These are phyloP conservation scores for Lampris incognitus DNA, from an alignment of 2,113 vertebrate species.

Conservation along the genomic window DNA sequence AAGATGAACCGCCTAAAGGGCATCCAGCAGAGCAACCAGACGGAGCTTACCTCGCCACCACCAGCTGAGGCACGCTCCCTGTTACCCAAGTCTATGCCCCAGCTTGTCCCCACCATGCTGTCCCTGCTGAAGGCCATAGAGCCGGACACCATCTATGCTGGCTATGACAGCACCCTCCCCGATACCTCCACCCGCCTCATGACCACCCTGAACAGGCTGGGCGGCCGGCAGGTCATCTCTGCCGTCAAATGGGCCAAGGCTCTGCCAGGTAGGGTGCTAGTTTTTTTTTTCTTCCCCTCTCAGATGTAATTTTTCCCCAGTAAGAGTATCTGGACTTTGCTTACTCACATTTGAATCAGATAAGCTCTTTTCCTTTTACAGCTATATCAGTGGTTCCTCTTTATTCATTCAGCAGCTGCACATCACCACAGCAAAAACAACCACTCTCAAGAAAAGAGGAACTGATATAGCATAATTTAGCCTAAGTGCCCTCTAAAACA, in stretches of 20 bases:
- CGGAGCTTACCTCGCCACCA: slow-evolving; percentile 60
- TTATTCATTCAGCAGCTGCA: no score
- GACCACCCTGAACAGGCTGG: slow-evolving; percentile 94
- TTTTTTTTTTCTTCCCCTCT: no score
- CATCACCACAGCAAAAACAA: no score
- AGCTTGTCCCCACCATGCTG: slow-evolving; percentile 92
- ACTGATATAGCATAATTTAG: no score
- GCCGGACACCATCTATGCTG: slow-evolving; percentile 92
- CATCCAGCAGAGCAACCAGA: slow-evolving; percentile 74
- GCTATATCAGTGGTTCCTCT: no score
- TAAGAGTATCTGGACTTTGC: no score
- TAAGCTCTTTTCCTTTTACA: no score
- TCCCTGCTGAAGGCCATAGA: slow-evolving; percentile 97
- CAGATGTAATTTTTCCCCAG: no score
- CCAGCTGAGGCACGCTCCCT: slow-evolving; percentile 76
- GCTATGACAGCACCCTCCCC: slow-evolving; percentile 91
- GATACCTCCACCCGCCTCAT: slow-evolving; percentile 93
- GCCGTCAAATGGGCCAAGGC: slow-evolving; percentile 98
- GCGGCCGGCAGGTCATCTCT: slow-evolving; percentile 93
- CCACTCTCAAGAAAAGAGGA: no score
- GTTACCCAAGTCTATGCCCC: slow-evolving; percentile 90
- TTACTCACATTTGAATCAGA: no score
- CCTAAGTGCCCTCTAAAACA: no score
- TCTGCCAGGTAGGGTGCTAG: slow-evolving; percentile 87
- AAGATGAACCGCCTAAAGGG: slow-evolving; percentile 91